These are phyloP conservation scores for Protophormia terraenovae DNA, from an alignment of 2,888 invertebrate genomes.

Conservation along the genomic window DNA sequence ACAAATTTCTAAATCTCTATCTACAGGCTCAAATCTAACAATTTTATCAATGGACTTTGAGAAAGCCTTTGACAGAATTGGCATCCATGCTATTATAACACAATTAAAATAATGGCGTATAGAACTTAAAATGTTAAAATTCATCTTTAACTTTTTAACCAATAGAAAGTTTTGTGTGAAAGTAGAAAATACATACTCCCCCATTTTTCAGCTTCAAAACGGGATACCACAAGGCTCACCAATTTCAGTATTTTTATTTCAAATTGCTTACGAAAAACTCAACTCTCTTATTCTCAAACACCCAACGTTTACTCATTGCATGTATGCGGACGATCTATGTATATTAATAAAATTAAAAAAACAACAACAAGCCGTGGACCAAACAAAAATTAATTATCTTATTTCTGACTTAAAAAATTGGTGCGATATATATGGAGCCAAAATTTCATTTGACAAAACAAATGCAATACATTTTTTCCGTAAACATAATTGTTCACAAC, in stretches of 20 bases:
- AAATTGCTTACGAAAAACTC: constrained; percentile 46
- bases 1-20: neutral
- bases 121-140: neutral
- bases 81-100: neutral
- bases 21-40: neutral
- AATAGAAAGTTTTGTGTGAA: constrained; percentile 14
- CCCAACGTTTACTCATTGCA: too few relatives aligned
- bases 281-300: too few relatives aligned
- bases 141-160: neutral
- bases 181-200: neutral
- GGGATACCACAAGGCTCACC: constrained; percentile 51
- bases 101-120: neutral
- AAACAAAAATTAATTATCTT: too few relatives aligned
- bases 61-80: neutral
- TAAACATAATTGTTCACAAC: too few relatives aligned
- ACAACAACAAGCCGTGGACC: too few relatives aligned
- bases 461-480: too few relatives aligned
- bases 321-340: too few relatives aligned
- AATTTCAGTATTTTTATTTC: constrained; percentile 29
- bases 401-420: too few relatives aligned
- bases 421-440: too few relatives aligned
- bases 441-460: too few relatives aligned
- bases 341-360: too few relatives aligned
- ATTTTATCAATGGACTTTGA: neutral
- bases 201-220: neutral